Conservation (phyloP, 1,140 invertebrate species). For the Pseudomyrmex gracilis region DNA sequence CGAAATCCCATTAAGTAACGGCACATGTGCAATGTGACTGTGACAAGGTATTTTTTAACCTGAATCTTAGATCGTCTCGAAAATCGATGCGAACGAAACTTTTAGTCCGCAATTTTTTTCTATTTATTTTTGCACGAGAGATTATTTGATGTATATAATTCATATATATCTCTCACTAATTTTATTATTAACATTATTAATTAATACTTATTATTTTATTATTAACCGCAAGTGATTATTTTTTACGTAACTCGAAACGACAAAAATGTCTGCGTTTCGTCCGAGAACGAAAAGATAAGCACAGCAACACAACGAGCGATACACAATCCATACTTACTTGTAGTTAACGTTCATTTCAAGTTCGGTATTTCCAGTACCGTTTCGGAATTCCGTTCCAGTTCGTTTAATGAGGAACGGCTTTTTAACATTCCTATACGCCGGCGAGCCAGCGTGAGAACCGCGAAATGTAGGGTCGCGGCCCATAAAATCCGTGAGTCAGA, state of each 20-base stretch:
- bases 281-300: constrained; percentile 41
- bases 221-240: no score
- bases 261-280: constrained; percentile 51
- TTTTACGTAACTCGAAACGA: neutral
- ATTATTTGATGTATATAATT: no score
- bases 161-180: no score
- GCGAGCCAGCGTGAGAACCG: constrained; percentile 73
- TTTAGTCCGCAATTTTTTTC: no score
- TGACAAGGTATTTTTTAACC: no score
- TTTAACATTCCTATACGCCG: constrained; percentile 68
- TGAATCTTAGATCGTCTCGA: no score
- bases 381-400: constrained; percentile 75
- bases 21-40: no score
- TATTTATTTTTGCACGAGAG: no score
- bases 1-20: no score
- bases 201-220: no score
- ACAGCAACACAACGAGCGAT: constrained; percentile 54
- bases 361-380: constrained; percentile 70
- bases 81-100: no score
- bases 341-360: constrained; percentile 45
- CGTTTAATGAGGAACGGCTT: constrained; percentile 73
- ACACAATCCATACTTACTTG: constrained; percentile 69
- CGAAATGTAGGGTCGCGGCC: constrained; percentile 71
- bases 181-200: no score
- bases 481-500: constrained; percentile 72